A percentile compares a stretch with the other conserved stretches of the same genome.
Evolutionary conservation across 2,113 vertebrate species (phyloP).

Genomic region (Ailuropoda melanoleuca): DNA sequence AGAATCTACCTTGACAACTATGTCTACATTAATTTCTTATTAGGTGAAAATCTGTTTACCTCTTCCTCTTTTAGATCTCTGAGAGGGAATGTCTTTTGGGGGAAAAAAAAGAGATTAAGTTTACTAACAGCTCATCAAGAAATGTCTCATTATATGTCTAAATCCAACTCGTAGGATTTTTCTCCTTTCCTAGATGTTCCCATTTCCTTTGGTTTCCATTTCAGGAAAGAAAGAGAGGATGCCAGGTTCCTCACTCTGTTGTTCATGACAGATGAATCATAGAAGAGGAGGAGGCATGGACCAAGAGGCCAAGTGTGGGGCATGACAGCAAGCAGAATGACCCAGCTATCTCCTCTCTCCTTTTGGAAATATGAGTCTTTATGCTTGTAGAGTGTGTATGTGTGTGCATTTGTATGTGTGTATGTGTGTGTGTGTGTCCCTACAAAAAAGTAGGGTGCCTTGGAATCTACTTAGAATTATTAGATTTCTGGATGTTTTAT

Average conservation of each 20-base stretch:
- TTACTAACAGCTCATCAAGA: not conserved
- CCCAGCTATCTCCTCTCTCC: not conserved
- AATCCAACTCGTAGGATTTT: not conserved
- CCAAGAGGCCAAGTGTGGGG: not conserved
- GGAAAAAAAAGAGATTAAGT: not conserved
- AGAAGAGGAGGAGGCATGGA: not conserved
- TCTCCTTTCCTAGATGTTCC: not conserved
- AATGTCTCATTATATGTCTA: not conserved
- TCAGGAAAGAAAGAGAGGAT: not conserved
- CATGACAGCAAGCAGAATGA: not conserved
- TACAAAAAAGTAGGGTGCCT: not conserved
- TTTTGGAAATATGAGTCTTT: not conserved
- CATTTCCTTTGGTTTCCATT: not conserved
- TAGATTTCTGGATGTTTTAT: not conserved
- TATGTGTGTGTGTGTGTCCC: not conserved
- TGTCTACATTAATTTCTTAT: not conserved
- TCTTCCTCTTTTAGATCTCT: constrained; percentile 16
- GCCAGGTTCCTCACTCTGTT: not conserved
- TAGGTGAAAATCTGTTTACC: constrained; percentile 18
- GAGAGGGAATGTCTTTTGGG: not conserved
- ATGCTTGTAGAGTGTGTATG: not conserved
- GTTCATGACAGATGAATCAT: not conserved
- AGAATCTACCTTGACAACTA: not conserved
- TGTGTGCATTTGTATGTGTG: not conserved
- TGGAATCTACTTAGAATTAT: not conserved